A percentile compares a stretch with the other conserved stretches of the same genome.
These are phyloP conservation scores for Drosophila mimica DNA, from an alignment of 2,888 invertebrate genomes.

Conservation along the genomic window DNA sequence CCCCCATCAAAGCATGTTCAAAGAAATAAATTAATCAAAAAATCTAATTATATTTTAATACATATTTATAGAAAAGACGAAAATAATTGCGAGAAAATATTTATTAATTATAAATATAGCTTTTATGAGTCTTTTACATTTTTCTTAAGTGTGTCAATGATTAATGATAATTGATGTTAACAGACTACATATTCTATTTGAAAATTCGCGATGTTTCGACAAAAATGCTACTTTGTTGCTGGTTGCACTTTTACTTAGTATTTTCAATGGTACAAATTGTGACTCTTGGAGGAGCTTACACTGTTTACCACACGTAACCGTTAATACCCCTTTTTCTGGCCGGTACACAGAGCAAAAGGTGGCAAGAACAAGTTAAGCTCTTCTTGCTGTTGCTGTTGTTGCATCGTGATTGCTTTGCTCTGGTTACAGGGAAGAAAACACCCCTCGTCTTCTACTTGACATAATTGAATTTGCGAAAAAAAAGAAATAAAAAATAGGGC, in stretches of 20 bases:
- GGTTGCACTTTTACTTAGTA: too few species aligned
- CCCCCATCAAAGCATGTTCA: not conserved
- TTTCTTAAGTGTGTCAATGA: not conserved
- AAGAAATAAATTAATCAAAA: not conserved
- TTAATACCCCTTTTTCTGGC: constrained; percentile 3
- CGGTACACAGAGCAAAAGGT: constrained; percentile 2
- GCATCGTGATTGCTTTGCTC: constrained; percentile 46
- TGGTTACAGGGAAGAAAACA: constrained; percentile 6
- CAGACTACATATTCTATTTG: not conserved
- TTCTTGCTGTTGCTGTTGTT: constrained; percentile 24
- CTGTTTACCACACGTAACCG: constrained; percentile 35
- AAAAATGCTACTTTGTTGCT: not conserved
- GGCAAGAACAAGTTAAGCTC: constrained; percentile 67
- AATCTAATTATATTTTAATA: not conserved
- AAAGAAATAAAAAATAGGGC: not conserved
- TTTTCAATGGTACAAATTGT: not conserved
- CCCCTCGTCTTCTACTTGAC: constrained; percentile 7
- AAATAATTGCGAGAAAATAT: not conserved
- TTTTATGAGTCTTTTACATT: not conserved
- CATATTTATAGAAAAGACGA: not conserved
- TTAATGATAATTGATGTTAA: not conserved
- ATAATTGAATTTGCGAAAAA: constrained; percentile 68
- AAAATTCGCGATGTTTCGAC: not conserved
- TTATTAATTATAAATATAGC: not conserved
- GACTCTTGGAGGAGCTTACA: not conserved